phyloP scores from a whole-genome alignment of 2,888 invertebrate species.

The Amiota mariae region DNA sequence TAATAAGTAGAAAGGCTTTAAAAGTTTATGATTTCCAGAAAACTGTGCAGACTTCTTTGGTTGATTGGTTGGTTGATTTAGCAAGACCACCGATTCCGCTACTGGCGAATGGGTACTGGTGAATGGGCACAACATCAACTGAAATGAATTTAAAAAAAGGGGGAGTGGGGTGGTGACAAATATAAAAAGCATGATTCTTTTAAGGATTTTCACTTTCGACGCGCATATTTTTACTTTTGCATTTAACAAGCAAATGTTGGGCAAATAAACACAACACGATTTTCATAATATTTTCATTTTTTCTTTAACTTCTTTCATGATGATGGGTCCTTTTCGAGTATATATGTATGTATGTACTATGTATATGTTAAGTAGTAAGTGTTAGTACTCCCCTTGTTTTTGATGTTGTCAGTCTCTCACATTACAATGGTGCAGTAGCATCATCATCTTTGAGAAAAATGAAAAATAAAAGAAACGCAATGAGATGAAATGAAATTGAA shows the following conservation, averaged over 20 bases:
- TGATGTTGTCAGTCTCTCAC: not conserved
- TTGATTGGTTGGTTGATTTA: not conserved
- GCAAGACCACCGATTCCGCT: not conserved
- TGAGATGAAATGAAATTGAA: constrained; percentile 10
- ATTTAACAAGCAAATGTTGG: constrained; percentile 56
- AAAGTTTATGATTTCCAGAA: too few relatives aligned
- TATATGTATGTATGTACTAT: too few relatives aligned
- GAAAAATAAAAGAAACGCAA: not conserved
- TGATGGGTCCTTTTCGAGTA: too few relatives aligned
- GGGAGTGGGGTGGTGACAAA: not conserved
- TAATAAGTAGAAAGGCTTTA: too few relatives aligned
- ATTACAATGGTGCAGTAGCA: not conserved
- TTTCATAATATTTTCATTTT: constrained; percentile 47
- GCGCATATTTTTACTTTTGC: constrained; percentile 34
- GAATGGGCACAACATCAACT: too few relatives aligned
- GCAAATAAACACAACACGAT: constrained; percentile 60
- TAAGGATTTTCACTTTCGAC: constrained; percentile 16
- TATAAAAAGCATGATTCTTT: not conserved
- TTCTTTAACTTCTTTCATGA: constrained; percentile 40
- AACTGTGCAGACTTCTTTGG: not conserved
- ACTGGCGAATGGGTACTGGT: not conserved
- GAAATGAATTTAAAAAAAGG: too few relatives aligned
- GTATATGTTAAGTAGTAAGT: too few relatives aligned
- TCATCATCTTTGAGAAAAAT: not conserved
- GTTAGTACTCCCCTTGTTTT: too few relatives aligned